Evolutionary conservation across 2,797 vertebrate genomes (phyloP).

Genomic region (Natrix natrix): DNA sequence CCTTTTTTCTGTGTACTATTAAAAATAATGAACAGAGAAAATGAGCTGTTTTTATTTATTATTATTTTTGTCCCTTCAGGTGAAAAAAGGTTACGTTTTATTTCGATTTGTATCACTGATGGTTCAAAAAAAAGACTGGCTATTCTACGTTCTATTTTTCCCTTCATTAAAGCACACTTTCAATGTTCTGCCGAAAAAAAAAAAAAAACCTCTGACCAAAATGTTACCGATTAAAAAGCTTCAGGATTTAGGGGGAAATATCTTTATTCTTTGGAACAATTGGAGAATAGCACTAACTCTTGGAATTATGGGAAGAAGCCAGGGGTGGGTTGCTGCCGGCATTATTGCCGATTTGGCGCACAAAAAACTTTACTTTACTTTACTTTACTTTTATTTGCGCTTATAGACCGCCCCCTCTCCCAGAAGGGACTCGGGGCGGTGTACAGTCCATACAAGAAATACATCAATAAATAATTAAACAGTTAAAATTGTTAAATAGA

Average conservation of each 20-base stretch:
- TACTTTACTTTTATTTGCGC: too few species aligned
- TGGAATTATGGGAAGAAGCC: background rate
- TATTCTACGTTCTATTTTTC: background rate
- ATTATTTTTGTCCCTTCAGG: background rate
- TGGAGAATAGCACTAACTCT: background rate
- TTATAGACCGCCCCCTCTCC: too few species aligned
- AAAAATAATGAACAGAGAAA: constrained; percentile 20
- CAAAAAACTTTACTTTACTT: too few species aligned
- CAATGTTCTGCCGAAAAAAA: background rate
- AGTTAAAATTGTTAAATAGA: too few species aligned
- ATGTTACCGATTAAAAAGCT: background rate
- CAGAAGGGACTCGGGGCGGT: too few species aligned
- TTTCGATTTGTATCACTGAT: background rate
- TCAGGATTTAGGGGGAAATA: rapidly evolving
- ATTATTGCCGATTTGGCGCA: too few species aligned
- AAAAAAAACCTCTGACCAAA: background rate
- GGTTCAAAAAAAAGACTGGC: background rate
- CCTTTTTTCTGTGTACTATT: background rate
- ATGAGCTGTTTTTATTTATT: background rate
- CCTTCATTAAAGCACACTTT: background rate
- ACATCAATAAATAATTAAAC: too few species aligned
- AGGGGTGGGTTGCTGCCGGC: too few species aligned
- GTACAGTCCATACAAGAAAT: too few species aligned
- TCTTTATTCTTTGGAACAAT: background rate
- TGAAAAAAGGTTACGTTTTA: background rate